Percentiles rank a stretch among this genome's conserved stretches.
These are phyloP conservation scores for Trogon melanurus DNA, from an alignment of 2,113 vertebrate genomes.

Conservation along the genomic window DNA sequence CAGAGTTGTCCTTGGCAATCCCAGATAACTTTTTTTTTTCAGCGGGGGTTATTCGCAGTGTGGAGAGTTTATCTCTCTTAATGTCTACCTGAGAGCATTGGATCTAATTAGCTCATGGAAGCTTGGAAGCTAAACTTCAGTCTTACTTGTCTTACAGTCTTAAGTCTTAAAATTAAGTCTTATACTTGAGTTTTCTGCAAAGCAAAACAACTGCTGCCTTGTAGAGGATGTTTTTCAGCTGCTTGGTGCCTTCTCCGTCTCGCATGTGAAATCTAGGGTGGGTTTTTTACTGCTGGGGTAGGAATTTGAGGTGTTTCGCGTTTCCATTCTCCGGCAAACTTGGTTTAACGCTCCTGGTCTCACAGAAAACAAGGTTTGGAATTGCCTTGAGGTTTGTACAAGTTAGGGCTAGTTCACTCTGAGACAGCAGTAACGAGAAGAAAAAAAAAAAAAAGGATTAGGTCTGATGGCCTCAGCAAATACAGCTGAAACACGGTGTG, in stretches of 20 bases:
- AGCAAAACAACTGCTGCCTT: neutral
- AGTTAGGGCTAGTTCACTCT: neutral
- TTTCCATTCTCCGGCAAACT: neutral
- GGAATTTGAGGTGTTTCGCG: neutral
- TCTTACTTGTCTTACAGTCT: neutral
- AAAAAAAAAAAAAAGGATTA: neutral
- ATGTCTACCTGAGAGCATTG: neutral
- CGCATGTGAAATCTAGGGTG: neutral
- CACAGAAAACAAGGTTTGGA: neutral
- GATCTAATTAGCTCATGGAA: neutral
- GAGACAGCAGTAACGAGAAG: neutral
- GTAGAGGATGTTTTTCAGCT: neutral
- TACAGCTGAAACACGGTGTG: rapidly evolving
- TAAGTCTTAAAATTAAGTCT: too few species aligned
- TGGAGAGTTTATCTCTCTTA: neutral
- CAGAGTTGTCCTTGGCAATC: neutral
- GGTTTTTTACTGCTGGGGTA: neutral
- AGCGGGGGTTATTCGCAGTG: neutral
- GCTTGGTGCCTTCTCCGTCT: neutral
- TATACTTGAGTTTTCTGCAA: neutral
- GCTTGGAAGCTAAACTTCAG: neutral
- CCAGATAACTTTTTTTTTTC: neutral
- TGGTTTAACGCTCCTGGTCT: neutral
- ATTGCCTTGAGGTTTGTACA: neutral
- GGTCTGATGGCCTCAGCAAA: neutral